Conservation (phyloP, 2,113 vertebrate genomes). For the Chlorocebus sabaeus region DNA sequence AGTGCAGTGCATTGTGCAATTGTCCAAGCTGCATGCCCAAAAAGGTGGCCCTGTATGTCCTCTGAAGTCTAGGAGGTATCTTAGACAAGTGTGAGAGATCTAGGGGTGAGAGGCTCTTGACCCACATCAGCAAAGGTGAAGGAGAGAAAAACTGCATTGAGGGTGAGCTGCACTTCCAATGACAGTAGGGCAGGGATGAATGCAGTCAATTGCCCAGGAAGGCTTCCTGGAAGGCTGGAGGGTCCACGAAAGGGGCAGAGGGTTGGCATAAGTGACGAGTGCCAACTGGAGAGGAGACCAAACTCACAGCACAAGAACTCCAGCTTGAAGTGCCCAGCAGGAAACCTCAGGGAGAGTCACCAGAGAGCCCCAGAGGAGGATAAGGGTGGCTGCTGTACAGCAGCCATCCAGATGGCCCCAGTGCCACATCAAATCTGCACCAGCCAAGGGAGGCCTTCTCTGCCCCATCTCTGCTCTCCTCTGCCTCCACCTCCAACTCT, state of each 20-base stretch:
- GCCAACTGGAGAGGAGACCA: too few species aligned
- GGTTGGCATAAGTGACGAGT: background rate
- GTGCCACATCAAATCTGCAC: too few species aligned
- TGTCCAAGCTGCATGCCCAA: too few species aligned
- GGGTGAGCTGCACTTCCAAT: background rate
- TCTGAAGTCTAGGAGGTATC: fast-evolving
- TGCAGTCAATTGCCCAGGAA: background rate
- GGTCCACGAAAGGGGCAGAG: background rate
- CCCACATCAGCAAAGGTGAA: too few species aligned
- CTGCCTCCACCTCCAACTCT: background rate
- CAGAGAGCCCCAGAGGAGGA: background rate
- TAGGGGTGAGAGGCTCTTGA: too few species aligned
- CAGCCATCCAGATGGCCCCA: background rate
- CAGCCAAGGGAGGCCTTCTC: background rate
- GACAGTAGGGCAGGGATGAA: background rate
- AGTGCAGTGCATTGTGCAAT: too few species aligned
- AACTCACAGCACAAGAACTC: background rate
- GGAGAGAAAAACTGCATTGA: background rate
- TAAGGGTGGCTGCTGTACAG: fast-evolving
- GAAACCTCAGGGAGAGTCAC: background rate
- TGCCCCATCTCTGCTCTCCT: too few species aligned
- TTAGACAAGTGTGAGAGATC: background rate
- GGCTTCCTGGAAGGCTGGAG: background rate
- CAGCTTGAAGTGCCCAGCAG: background rate
- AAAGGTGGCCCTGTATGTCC: background rate